Conservation (phyloP, 2,888 invertebrate genomes). For the Tenthredo notha region DNA sequence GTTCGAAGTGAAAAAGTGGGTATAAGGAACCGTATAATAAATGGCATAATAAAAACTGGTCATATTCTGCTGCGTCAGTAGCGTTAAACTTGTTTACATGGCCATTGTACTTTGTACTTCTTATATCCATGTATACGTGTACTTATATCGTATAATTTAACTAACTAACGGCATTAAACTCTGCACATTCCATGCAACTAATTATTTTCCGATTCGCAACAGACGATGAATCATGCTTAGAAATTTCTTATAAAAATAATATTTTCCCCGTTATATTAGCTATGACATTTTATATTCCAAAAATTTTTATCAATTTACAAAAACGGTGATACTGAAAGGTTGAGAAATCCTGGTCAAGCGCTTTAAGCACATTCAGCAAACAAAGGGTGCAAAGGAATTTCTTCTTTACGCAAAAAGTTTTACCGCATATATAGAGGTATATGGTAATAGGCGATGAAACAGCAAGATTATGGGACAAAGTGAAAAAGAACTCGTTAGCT, state of each 20-base stretch:
- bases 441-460: constrained; percentile 18
- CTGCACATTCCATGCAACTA: not conserved
- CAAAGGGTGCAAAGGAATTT: not conserved
- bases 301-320: not conserved
- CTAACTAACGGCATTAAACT: not conserved
- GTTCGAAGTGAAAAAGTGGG: not conserved
- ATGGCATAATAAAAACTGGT: not conserved
- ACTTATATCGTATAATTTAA: not conserved
- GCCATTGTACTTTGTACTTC: not conserved
- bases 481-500: not conserved
- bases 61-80: not conserved
- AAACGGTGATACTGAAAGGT: not conserved
- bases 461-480: constrained; percentile 23
- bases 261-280: not conserved
- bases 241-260: not conserved
- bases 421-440: not conserved
- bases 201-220: not conserved
- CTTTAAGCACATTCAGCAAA: not conserved
- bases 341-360: not conserved
- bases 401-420: not conserved
- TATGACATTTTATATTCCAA: not conserved
- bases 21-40: constrained; percentile 4
- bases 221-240: not conserved
- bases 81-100: not conserved
- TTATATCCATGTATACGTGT: not conserved